Base-by-base conservation (phyloP, 2,113 vertebrate genomes). In the Chloebia gouldiae region DNA sequence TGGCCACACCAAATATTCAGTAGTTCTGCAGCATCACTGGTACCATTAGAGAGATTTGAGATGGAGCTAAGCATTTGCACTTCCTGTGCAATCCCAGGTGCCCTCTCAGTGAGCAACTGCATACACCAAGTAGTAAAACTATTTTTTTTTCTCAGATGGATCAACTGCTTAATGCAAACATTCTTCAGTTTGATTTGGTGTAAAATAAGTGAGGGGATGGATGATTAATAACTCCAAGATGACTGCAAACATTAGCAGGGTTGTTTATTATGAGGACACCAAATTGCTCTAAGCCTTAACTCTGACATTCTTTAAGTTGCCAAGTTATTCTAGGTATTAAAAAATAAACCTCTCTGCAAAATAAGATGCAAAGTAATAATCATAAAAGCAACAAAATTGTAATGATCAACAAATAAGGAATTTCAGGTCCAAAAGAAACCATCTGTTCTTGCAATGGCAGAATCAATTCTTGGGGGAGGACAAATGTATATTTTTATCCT, bases 401-500 rank as follows among this genome's bases (percentile, higher is more conserved):
- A 28, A 81, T 50, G 31, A 87, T 61, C 54, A 81, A 76, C 21
- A 88, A 73, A 63, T 42, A 59, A 37, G 33, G 60, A 77, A 63
- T 59, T 88, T 73, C 57, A 77, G 27, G 51, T 63, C 63, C 64
- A 83, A 57, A 83, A 83, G 47, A 28, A 96, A 20, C 24, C n/a
- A 91, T 66, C 71, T 78, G 35, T 78, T 79, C 85, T 90, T 94
- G 59, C n/a, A 56, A 49, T 8, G 25, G 31, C 31, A 94, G 60
- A 81, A 90, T 81, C 80, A 86, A 30, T 81, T 92, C 64, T 45
- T 83, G 6, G 7, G 68, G 68, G 85, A 95, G 90, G 51, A 92
- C 47, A 90, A 94, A 92, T 42, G 87, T 49, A 90, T 85, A 93
- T 88, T 97, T 96, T 86, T 90, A 88, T 54, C 56, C 68, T 63